A percentile compares a stretch with the other conserved stretches of the same genome.
Evolutionary conservation across 2,888 invertebrate genomes (phyloP).

Genomic region (Synergus gifuensis): DNA sequence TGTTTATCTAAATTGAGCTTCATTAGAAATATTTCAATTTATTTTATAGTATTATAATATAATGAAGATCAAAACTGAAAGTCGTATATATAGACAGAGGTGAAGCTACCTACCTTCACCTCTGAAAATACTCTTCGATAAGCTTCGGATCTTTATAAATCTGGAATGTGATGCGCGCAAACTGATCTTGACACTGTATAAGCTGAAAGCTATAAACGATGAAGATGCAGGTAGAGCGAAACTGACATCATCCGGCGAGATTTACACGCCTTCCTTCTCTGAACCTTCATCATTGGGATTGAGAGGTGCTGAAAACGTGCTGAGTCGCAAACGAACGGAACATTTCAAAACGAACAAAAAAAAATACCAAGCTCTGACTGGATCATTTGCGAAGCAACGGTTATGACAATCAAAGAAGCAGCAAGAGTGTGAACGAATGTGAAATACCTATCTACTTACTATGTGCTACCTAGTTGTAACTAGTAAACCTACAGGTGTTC

Average conservation of each 20-base stretch:
- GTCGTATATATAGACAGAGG: background rate
- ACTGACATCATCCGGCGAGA: conserved; percentile 26
- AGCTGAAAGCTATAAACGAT: conserved; percentile 33
- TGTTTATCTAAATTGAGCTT: background rate
- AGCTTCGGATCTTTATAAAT: conserved; percentile 25
- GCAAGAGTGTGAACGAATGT: conserved; percentile 59
- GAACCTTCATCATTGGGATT: conserved; percentile 24
- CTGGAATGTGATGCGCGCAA: conserved; percentile 5
- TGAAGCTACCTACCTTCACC: background rate
- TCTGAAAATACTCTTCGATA: background rate
- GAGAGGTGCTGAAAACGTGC: conserved; percentile 34
- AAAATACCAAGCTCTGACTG: conserved; percentile 39
- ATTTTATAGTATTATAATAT: background rate
- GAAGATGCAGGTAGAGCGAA: conserved; percentile 35
- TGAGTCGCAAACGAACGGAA: conserved; percentile 12
- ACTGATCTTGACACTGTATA: conserved; percentile 28
- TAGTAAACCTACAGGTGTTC: conserved; percentile 61
- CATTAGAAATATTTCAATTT: background rate
- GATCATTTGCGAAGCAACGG: conserved; percentile 61
- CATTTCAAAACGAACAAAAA: conserved; percentile 11
- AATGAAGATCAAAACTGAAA: conserved; percentile 5
- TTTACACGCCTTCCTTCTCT: conserved; percentile 9
- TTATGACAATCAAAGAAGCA: conserved; percentile 70
- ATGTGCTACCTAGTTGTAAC: conserved; percentile 59
- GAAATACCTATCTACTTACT: background rate